Conservation (phyloP, 2,888 invertebrate genomes). For the Alloplasta piceator region DNA sequence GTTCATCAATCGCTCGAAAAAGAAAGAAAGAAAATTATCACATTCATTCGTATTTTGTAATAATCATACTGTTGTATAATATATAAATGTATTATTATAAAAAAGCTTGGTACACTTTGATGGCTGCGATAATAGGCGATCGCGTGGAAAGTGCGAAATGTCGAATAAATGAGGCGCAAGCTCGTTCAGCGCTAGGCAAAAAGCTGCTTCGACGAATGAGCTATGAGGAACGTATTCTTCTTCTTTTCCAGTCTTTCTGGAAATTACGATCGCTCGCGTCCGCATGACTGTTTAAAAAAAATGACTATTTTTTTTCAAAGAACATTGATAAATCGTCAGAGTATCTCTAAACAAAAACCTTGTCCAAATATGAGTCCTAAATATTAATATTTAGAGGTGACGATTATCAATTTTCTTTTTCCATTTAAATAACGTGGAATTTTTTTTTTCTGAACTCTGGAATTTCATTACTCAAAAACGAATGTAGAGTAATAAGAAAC, state of each 20-base stretch:
- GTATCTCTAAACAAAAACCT: too few relatives aligned
- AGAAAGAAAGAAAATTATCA: slow-evolving; percentile 35
- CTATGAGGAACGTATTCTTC: slow-evolving; percentile 57
- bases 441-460: too few relatives aligned
- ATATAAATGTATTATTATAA: slow-evolving; percentile 69
- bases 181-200: slow-evolving; percentile 38
- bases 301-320: too few relatives aligned
- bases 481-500: too few relatives aligned
- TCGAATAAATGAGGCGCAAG: slow-evolving; percentile 41
- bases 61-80: slow-evolving; percentile 61
- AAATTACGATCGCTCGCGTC: slow-evolving; percentile 19
- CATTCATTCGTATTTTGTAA: slow-evolving; percentile 52
- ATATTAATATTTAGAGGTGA: too few relatives aligned
- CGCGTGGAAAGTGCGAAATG: slow-evolving; percentile 36
- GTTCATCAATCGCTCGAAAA: slow-evolving; percentile 41
- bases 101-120: slow-evolving; percentile 67
- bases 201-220: slow-evolving; percentile 62
- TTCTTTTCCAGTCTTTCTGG: slow-evolving; percentile 33
- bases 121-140: slow-evolving; percentile 46
- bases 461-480: too few relatives aligned
- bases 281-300: too few relatives aligned
- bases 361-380: too few relatives aligned
- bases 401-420: too few relatives aligned
- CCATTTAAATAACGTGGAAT: too few relatives aligned
- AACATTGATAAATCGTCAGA: too few relatives aligned